A percentile compares a stretch with the other conserved stretches of the same genome.
These are phyloP conservation scores for Papilio protenor DNA, from an alignment of 2,888 invertebrate genomes.

Conservation along the genomic window DNA sequence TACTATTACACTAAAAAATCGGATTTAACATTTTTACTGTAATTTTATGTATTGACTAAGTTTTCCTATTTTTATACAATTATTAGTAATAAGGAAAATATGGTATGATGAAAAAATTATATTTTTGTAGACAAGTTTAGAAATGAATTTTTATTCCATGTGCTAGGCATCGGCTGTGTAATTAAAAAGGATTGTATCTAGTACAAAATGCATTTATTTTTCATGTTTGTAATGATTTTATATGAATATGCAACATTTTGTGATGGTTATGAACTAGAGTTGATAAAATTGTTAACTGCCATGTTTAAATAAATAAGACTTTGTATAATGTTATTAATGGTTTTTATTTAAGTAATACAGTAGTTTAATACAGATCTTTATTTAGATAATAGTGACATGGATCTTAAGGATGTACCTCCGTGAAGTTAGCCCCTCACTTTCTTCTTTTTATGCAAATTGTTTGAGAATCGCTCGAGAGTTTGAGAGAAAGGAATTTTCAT, in stretches of 20 bases:
- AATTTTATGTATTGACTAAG: constrained; percentile 5
- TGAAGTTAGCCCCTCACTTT: too few species aligned
- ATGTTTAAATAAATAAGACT: constrained; percentile 30
- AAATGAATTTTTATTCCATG: constrained; percentile 14
- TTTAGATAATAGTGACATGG: too few species aligned
- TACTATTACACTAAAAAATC: not conserved
- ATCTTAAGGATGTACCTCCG: too few species aligned
- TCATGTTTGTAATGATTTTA: constrained; percentile 15
- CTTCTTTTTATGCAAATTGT: too few species aligned
- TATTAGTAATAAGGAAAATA: not conserved
- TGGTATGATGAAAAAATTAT: not conserved
- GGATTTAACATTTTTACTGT: not conserved
- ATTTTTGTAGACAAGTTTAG: constrained; percentile 13
- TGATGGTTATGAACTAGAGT: not conserved
- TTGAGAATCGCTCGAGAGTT: too few species aligned
- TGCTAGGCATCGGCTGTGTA: constrained; percentile 24
- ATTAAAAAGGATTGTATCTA: constrained; percentile 21
- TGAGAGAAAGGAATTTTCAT: too few species aligned
- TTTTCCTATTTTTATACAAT: constrained; percentile 21
- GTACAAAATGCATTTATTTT: constrained; percentile 33
- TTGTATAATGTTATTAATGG: constrained; percentile 21
- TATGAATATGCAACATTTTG: constrained; percentile 5
- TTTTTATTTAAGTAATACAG: constrained; percentile 15
- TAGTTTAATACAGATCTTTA: not conserved
- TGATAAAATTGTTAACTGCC: constrained; percentile 34